Percentiles rank a stretch among this genome's conserved stretches.
These are phyloP conservation scores for Abscondita cerata DNA, from an alignment of 2,888 invertebrate genomes.

Conservation along the genomic window DNA sequence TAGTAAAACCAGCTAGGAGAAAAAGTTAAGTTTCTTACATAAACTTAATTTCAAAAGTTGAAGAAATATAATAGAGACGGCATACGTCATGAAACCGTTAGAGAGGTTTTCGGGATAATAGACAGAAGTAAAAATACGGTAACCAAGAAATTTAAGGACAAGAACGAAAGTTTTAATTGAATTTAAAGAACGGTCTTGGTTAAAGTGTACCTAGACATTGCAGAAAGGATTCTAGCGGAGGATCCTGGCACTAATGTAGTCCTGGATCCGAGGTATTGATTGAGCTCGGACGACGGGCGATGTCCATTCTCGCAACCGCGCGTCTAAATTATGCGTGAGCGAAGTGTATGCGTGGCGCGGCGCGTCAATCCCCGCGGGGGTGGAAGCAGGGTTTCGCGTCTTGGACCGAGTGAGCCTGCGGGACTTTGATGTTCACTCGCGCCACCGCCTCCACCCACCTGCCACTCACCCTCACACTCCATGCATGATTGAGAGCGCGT, in stretches of 20 bases:
- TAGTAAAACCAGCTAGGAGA: constrained; percentile 7
- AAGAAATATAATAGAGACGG: constrained; percentile 2
- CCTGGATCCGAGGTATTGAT: constrained; percentile 58
- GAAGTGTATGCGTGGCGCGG: constrained; percentile 57
- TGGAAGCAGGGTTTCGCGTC: constrained; percentile 33
- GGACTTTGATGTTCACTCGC: constrained; percentile 52
- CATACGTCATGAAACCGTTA: neutral
- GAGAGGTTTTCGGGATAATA: neutral
- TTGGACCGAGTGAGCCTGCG: constrained; percentile 40
- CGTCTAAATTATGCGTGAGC: constrained; percentile 61
- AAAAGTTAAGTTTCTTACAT: constrained; percentile 7
- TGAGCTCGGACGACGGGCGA: constrained; percentile 56
- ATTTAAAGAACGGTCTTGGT: constrained; percentile 32
- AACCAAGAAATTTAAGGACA: constrained; percentile 26
- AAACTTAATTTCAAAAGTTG: constrained; percentile 4
- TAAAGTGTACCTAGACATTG: constrained; percentile 31
- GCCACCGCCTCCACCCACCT: constrained; percentile 42
- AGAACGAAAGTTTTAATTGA: constrained; percentile 30
- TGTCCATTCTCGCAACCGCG: constrained; percentile 60
- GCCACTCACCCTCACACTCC: constrained; percentile 48
- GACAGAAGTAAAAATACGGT: neutral
- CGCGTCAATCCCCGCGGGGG: constrained; percentile 40
- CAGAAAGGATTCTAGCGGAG: constrained; percentile 35
- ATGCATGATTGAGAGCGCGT: constrained; percentile 60
- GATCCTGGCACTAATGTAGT: constrained; percentile 46